These are phyloP conservation scores for Indicator maculatus DNA, from an alignment of 2,113 vertebrate species.

Conservation along the genomic window DNA sequence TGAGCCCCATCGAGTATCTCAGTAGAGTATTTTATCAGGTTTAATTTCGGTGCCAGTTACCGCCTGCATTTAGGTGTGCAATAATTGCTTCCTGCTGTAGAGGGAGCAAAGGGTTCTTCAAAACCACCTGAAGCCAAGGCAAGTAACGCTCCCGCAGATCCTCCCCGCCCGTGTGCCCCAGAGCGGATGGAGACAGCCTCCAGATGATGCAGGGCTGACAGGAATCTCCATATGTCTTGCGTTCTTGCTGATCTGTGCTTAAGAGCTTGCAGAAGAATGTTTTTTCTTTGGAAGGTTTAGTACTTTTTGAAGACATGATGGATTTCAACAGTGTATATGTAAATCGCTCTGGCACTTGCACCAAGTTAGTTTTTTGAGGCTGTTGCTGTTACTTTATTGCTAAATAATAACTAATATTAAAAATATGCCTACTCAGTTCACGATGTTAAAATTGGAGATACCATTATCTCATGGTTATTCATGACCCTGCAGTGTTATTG, in stretches of 20 bases:
- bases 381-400: neutral
- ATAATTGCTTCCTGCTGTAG: neutral
- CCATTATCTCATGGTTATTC: neutral
- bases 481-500: neutral
- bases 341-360: neutral
- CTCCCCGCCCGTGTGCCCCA: neutral
- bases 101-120: neutral
- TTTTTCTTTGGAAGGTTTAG: neutral
- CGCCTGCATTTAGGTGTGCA: neutral
- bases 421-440: neutral
- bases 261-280: neutral
- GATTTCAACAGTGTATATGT: neutral
- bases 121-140: neutral
- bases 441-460: neutral
- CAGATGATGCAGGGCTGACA: neutral
- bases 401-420: neutral
- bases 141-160: accelerated
- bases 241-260: neutral
- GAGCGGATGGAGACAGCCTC: neutral
- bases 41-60: neutral
- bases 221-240: neutral
- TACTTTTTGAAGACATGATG: neutral
- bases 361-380: neutral
- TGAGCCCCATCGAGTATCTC: neutral
- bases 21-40: neutral